Percentiles rank a stretch among this genome's conserved stretches.
These are phyloP conservation scores for Polydrusus tereticollis DNA, from an alignment of 2,888 invertebrate genomes.

Conservation along the genomic window DNA sequence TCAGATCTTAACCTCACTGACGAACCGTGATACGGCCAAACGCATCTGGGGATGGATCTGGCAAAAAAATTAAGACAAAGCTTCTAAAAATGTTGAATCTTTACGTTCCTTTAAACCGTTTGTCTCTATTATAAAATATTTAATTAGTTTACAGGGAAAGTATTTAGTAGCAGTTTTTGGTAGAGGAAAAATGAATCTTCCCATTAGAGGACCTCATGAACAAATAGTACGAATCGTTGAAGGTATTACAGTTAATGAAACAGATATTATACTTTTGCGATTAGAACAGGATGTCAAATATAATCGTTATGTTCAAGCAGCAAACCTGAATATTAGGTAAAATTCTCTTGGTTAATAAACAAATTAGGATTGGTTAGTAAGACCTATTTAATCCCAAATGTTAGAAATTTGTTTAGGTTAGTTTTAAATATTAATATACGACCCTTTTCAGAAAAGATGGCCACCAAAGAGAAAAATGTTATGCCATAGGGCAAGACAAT, in stretches of 20 bases:
- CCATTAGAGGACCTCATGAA: slow-evolving; percentile 77
- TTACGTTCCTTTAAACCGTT: too few relatives aligned
- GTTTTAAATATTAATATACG: too few relatives aligned
- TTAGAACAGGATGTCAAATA: slow-evolving; percentile 72
- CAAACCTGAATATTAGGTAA: slow-evolving; percentile 68
- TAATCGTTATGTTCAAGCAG: slow-evolving; percentile 77
- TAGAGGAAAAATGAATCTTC: slow-evolving; percentile 72
- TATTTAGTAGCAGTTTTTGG: slow-evolving; percentile 78
- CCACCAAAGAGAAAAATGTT: slow-evolving; percentile 69
- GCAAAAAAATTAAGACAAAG: too few relatives aligned
- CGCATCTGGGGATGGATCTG: too few relatives aligned
- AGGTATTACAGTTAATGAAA: slow-evolving; percentile 70
- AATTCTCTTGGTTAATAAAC: too few relatives aligned
- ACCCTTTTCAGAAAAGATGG: slow-evolving; percentile 57
- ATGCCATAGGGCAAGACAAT: slow-evolving; percentile 71
- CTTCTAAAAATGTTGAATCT: too few relatives aligned
- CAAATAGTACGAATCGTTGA: slow-evolving; percentile 76
- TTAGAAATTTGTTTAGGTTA: background rate
- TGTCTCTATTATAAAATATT: background rate
- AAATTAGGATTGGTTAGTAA: too few relatives aligned
- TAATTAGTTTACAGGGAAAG: slow-evolving; percentile 68
- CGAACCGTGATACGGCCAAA: too few relatives aligned
- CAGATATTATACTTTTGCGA: slow-evolving; percentile 75
- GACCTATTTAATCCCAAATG: too few relatives aligned
- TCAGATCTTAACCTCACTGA: too few relatives aligned